A percentile compares a stretch with the other conserved stretches of the same genome.
These are phyloP conservation scores for Crypturellus undulatus DNA, from an alignment of 2,113 vertebrate species.

Conservation along the genomic window DNA sequence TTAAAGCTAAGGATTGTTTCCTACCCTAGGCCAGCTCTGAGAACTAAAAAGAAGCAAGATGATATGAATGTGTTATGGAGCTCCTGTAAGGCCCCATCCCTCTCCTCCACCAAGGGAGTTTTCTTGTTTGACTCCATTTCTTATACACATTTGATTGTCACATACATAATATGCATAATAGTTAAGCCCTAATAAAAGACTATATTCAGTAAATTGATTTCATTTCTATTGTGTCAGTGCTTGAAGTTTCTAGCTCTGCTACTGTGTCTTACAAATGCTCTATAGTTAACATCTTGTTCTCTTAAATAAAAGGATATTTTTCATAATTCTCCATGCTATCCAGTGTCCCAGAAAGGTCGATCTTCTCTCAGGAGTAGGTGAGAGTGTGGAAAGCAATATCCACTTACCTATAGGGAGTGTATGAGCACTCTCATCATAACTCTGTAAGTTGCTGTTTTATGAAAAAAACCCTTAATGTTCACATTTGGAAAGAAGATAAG, in stretches of 20 bases:
- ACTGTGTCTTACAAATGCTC: neutral
- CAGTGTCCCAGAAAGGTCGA: neutral
- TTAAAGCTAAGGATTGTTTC: neutral
- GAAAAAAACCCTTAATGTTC: neutral
- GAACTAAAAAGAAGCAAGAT: neutral
- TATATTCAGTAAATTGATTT: neutral
- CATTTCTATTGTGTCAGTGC: neutral
- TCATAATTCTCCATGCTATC: neutral
- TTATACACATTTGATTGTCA: neutral
- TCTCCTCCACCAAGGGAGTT: neutral
- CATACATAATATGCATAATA: neutral
- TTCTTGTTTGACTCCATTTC: neutral
- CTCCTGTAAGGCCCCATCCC: neutral
- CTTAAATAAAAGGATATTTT: neutral
- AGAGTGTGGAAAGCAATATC: neutral
- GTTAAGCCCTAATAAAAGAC: neutral
- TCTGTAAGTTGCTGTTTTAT: neutral
- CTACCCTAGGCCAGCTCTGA: fast-evolving
- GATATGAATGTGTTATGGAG: neutral
- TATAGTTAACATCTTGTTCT: neutral
- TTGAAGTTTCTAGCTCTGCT: neutral
- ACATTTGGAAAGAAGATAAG: neutral
- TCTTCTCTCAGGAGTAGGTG: neutral
- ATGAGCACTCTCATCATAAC: neutral
- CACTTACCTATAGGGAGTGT: neutral